phyloP scores from a whole-genome alignment of 2,113 vertebrate species.

The Rhea americana region DNA sequence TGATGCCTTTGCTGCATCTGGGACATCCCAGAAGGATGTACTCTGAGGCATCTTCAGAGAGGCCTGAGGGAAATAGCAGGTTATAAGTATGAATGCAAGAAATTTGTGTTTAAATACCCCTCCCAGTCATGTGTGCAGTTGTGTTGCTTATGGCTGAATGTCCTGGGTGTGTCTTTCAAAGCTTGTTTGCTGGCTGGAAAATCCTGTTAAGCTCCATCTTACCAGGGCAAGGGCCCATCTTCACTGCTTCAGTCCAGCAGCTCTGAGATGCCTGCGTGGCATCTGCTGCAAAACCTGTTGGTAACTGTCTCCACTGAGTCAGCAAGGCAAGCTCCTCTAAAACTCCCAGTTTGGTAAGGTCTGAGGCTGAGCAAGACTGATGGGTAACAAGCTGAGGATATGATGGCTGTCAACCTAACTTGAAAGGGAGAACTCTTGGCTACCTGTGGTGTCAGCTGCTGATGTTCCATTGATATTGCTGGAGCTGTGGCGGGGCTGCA shows the following conservation, averaged over 20 bases:
- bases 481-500: too few relatives aligned
- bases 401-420: too few relatives aligned
- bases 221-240: background rate
- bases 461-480: too few relatives aligned
- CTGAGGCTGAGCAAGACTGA: background rate
- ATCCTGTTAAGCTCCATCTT: conserved; percentile 7
- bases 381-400: background rate
- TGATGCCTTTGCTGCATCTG: background rate
- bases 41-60: background rate
- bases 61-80: background rate
- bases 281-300: background rate
- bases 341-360: background rate
- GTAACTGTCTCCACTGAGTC: background rate
- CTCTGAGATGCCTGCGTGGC: background rate
- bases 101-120: conserved; percentile 34
- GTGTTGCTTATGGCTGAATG: conserved; percentile 4
- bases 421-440: too few relatives aligned
- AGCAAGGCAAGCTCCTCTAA: background rate
- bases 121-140: background rate
- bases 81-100: conserved; percentile 13
- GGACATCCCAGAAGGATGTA: background rate
- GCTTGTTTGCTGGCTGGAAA: background rate
- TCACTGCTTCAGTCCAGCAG: background rate
- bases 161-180: conserved; percentile 26
- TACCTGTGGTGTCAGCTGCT: too few relatives aligned